Base-by-base conservation (phyloP, 2,113 vertebrate species). In the Cnemophilus loriae region DNA sequence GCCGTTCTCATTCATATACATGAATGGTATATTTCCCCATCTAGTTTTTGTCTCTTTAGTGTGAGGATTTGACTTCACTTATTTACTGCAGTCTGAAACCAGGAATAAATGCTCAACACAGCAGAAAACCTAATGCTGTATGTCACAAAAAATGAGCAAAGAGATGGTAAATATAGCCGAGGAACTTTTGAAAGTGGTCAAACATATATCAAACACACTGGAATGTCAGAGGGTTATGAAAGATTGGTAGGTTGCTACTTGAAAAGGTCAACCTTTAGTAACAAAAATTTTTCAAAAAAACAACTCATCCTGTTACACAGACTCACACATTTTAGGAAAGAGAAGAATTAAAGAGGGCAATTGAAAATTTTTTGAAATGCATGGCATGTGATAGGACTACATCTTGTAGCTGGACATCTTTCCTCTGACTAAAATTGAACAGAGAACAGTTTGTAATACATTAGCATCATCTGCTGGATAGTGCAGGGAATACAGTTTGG, bases 391-490 rank as follows among this genome's bases (percentile, higher is more conserved):
- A 50, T 16, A 46, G 41, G 83, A 33, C n/a, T n/a, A 18, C 35
- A 39, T 28, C 28, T 71, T 82, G 26, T 10, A 53, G 4, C 9
- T n/a, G 23, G 13, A 21, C 59, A 39, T 14, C 16, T 85, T 89
- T 78, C 44, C 61, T 37, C 33, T 60, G 52, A 60, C 32, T 61
- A 28, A 94, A 77, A 85, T 23, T 13, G 52, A 84, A 30, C 10
- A n/a, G 26, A 71, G 49, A 87, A 42, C n/a, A 61, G 20, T 92
- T 93, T 84, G 57, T 89, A 93, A 90, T 76, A 46, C 73, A 74
- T 91, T 78, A 87, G 83, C 90, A 90, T 77, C 96, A 96, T 90
- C 97, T 97, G 73, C 96, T 97, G 97, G 96, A 41, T 64, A 88
- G 6, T 50, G 19, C 35, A 77, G 59, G 81, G 37, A 97, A 42